A percentile compares a stretch with the other conserved stretches of the same genome.
Evolutionary conservation across 2,797 vertebrate species (phyloP).

Genomic region (Potorous gilbertii): DNA sequence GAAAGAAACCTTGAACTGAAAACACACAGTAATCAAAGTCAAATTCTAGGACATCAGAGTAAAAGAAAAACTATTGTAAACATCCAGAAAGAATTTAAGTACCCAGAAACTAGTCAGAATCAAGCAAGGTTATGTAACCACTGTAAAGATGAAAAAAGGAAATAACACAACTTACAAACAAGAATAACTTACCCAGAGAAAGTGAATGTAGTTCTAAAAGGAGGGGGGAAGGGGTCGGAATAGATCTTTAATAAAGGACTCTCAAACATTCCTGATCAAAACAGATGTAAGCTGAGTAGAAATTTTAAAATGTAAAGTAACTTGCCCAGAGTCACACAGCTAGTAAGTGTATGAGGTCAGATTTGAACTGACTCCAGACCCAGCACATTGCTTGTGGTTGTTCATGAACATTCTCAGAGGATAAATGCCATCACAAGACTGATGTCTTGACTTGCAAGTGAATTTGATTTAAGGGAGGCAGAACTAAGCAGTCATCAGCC

Average conservation of each 20-base stretch:
- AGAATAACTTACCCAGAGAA: neutral
- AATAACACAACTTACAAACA: neutral
- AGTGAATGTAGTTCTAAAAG: neutral
- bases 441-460: neutral
- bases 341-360: neutral
- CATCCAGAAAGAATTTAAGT: neutral
- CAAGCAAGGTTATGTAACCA: neutral
- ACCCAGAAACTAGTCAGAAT: neutral
- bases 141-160: neutral
- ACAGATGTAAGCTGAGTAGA: neutral
- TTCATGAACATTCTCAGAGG: neutral
- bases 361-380: neutral
- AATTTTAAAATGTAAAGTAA: neutral
- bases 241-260: neutral
- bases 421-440: neutral
- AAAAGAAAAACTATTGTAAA: neutral
- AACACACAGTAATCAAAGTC: neutral
- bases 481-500: neutral
- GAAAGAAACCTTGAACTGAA: neutral
- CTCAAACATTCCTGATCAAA: neutral
- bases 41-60: neutral
- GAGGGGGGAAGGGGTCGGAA: too few relatives aligned
- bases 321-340: too few relatives aligned
- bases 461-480: neutral
- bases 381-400: neutral